Percentiles rank a stretch among this genome's conserved stretches.
Conservation (phyloP, 1,140 invertebrate genomes). For the Drosophila tani region DNA sequence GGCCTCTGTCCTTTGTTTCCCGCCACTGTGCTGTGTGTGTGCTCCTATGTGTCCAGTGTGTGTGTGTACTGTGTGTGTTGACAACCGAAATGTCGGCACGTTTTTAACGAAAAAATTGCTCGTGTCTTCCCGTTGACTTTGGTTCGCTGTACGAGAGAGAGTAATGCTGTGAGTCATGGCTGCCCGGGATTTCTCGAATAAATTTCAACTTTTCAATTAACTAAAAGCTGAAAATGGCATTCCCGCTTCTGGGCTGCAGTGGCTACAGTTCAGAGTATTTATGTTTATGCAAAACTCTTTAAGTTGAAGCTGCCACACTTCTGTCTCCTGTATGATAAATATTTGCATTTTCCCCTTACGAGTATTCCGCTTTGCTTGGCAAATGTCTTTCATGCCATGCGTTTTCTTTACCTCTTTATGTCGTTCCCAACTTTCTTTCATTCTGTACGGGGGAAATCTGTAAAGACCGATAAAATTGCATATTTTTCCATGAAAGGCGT, state of each 20-base stretch:
- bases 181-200: slow-evolving; percentile 66
- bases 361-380: slow-evolving; percentile 51
- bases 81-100: slow-evolving; percentile 81
- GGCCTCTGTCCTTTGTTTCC: slow-evolving; percentile 1
- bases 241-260: slow-evolving; percentile 40
- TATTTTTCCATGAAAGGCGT: slow-evolving; percentile 79
- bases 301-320: slow-evolving; percentile 51
- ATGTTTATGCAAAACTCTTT: slow-evolving; percentile 32
- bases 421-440: slow-evolving; percentile 32
- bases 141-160: slow-evolving; percentile 19
- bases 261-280: slow-evolving; percentile 21
- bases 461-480: slow-evolving; percentile 84
- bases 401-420: slow-evolving; percentile 43
- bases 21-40: slow-evolving; percentile 7
- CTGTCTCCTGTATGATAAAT: slow-evolving; percentile 74
- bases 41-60: slow-evolving; percentile 34
- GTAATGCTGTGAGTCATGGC: slow-evolving; percentile 42
- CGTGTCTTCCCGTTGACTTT: slow-evolving; percentile 37
- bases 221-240: slow-evolving; percentile 75
- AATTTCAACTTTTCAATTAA: slow-evolving; percentile 81
- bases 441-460: slow-evolving; percentile 66
- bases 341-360: slow-evolving; percentile 68
- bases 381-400: slow-evolving; percentile 74
- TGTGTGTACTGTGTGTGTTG: slow-evolving; percentile 62
- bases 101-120: slow-evolving; percentile 66